Conservation (phyloP, 2,797 vertebrate genomes). For the Aeoliscus strigatus region DNA sequence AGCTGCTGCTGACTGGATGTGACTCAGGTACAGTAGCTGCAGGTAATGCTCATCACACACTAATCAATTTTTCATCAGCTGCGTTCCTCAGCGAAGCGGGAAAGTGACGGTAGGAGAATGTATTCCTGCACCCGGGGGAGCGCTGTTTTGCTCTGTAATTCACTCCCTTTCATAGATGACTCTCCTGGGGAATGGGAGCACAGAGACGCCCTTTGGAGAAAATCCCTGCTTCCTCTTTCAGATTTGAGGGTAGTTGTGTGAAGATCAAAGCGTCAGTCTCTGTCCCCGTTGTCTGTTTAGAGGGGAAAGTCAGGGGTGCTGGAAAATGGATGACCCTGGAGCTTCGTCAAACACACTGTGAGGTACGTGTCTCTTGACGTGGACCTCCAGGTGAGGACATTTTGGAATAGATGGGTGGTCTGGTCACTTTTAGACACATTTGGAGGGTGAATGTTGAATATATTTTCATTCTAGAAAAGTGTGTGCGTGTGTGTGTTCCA, state of each 20-base stretch:
- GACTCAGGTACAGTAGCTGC: slow-evolving; percentile 38
- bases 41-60: slow-evolving; percentile 32
- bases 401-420: too few species aligned
- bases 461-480: too few species aligned
- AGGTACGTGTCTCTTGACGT: too few species aligned
- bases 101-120: slow-evolving; percentile 46
- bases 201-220: slow-evolving; percentile 65
- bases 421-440: too few species aligned
- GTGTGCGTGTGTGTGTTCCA: too few species aligned
- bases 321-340: slow-evolving; percentile 62
- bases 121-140: slow-evolving; percentile 54
- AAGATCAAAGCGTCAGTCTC: slow-evolving; percentile 71
- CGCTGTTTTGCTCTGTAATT: slow-evolving; percentile 64
- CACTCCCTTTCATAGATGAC: slow-evolving; percentile 65
- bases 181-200: slow-evolving; percentile 61
- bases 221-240: slow-evolving; percentile 58
- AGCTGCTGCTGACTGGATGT: slow-evolving; percentile 21
- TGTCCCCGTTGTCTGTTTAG: slow-evolving; percentile 58
- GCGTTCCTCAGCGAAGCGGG: slow-evolving; percentile 33
- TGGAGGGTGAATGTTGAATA: too few species aligned
- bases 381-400: too few species aligned
- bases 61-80: slow-evolving; percentile 57
- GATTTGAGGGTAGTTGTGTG: slow-evolving; percentile 64
- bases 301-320: slow-evolving; percentile 54
- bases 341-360: slow-evolving; percentile 58